A percentile compares a stretch with the other conserved stretches of the same genome.
Conservation (phyloP, 2,113 vertebrate genomes). For the Cyanistes caeruleus region DNA sequence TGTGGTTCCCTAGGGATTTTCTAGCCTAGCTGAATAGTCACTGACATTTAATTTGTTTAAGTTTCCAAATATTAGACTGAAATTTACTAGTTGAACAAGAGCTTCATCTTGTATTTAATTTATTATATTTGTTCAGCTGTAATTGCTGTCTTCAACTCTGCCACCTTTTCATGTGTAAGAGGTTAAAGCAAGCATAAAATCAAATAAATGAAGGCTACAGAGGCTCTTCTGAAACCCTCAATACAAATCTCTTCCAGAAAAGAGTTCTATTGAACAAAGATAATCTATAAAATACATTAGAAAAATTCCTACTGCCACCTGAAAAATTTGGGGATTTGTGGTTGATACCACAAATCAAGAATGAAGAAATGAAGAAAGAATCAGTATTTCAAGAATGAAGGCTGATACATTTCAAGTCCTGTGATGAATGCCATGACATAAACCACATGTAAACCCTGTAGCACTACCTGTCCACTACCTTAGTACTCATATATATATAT, state of each 20-base stretch:
- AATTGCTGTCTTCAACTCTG: neutral
- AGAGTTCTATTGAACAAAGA: neutral
- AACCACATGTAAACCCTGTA: neutral
- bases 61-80: neutral
- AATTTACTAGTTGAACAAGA: neutral
- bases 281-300: neutral
- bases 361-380: no score
- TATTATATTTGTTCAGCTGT: neutral
- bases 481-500: neutral
- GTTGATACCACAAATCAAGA: neutral
- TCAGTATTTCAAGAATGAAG: neutral
- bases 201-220: neutral
- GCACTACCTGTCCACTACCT: neutral
- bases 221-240: neutral
- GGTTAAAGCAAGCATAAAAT: neutral
- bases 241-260: neutral
- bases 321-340: neutral
- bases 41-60: neutral
- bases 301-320: neutral
- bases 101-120: neutral
- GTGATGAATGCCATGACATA: neutral
- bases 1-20: neutral
- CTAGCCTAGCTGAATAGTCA: neutral
- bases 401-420: neutral
- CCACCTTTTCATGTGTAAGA: neutral